These are phyloP conservation scores for Leptarthrus brevirostris DNA, from an alignment of 2,888 invertebrate species.

Conservation along the genomic window DNA sequence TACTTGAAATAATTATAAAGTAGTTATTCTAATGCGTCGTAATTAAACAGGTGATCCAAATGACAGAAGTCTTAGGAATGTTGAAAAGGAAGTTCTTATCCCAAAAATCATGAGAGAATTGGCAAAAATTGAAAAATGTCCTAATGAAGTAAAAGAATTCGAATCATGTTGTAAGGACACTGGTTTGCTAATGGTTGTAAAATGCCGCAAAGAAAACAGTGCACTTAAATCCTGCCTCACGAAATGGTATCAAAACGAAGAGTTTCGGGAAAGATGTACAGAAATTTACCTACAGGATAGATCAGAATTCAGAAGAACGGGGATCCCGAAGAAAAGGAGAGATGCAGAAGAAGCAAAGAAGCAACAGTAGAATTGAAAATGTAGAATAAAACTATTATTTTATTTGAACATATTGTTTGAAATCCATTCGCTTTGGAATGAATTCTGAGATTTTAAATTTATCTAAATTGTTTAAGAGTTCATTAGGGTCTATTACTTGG, in stretches of 20 bases:
- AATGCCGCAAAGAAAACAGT: constrained; percentile 79
- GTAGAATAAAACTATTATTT: constrained; percentile 49
- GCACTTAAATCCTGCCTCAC: constrained; percentile 77
- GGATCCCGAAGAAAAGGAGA: constrained; percentile 72
- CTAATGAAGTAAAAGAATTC: constrained; percentile 76
- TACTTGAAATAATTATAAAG: neutral
- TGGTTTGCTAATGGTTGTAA: constrained; percentile 77
- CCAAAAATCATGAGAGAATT: constrained; percentile 89
- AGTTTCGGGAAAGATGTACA: constrained; percentile 79
- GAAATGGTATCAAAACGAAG: constrained; percentile 81
- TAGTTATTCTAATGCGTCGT: constrained; percentile 29
- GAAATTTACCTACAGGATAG: constrained; percentile 85
- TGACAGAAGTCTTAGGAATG: constrained; percentile 83
- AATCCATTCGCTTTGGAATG: constrained; percentile 74
- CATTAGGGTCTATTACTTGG: constrained; percentile 57
- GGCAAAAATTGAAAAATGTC: constrained; percentile 83
- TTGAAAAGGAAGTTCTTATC: constrained; percentile 89
- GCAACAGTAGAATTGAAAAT: neutral
- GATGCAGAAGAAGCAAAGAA: constrained; percentile 43
- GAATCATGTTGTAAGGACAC: constrained; percentile 78
- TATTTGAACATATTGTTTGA: constrained; percentile 64
- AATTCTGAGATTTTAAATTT: constrained; percentile 74
- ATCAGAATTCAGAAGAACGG: constrained; percentile 84
- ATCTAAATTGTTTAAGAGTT: constrained; percentile 69
- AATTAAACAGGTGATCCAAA: constrained; percentile 62